Evolutionary conservation across 2,797 vertebrate species (phyloP).

Genomic region (Malacoraja senta): DNA sequence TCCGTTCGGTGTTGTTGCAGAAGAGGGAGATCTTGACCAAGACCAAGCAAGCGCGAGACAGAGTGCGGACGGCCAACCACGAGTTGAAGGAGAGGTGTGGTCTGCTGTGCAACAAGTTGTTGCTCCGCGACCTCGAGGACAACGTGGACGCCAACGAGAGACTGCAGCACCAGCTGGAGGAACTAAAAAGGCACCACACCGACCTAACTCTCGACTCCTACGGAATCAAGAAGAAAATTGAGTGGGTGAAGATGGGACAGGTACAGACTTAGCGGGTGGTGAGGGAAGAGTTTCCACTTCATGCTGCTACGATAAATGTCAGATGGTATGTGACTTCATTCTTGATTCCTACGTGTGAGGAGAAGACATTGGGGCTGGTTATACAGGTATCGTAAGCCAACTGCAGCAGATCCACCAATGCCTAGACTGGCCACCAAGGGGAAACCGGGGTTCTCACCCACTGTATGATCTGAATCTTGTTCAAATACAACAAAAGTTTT

Average conservation of each 20-base stretch:
- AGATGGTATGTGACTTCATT: neutral
- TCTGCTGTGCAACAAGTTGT: conserved; percentile 58
- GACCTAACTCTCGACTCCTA: conserved; percentile 49
- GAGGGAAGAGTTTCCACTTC: neutral
- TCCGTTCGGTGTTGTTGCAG: neutral
- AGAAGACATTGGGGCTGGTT: neutral
- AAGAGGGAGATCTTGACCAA: conserved; percentile 53
- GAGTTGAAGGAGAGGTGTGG: conserved; percentile 55
- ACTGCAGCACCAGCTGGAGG: conserved; percentile 54
- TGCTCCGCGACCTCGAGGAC: conserved; percentile 66
- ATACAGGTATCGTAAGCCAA: neutral
- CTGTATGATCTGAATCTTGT: neutral
- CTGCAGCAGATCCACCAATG: neutral
- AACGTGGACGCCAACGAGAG: conserved; percentile 49
- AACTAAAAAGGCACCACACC: conserved; percentile 51
- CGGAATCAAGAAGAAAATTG: conserved; percentile 52
- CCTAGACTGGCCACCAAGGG: neutral
- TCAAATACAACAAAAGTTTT: neutral
- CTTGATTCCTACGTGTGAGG: neutral
- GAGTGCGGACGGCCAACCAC: conserved; percentile 53
- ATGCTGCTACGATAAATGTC: neutral
- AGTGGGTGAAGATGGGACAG: conserved; percentile 36
- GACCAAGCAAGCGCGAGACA: conserved; percentile 54
- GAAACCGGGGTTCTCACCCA: neutral
- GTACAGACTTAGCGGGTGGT: neutral